Evolutionary conservation across 2,113 vertebrate genomes (phyloP), one percentile per base, ranked within the genome.

Genomic region (Alligator mississippiensis): DNA sequence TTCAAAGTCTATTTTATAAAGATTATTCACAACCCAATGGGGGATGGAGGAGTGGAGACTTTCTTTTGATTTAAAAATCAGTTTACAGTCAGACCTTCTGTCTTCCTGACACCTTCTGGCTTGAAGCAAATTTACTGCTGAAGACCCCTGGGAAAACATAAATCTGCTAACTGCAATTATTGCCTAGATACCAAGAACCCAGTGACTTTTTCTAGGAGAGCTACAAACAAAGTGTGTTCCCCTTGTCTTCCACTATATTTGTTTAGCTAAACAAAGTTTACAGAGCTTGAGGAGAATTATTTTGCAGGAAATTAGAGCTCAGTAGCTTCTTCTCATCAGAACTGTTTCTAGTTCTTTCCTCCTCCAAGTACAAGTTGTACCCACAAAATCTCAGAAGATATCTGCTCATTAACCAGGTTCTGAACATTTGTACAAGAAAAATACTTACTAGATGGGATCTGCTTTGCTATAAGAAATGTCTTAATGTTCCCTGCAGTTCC

Each of bases 191-290:
- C 59, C 25, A 34, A 34, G 55, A 62, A 72, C 34, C 21, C 68
- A 94, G 77, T 27, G 47, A 80, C 3, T 24, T 81, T 57, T 84
- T 90, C 17, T 74, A 68, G 86, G 38, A 63, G 55, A 22, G 77
- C 7, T 77, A 75, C 10, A 19, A 61, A 5, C 12, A 34, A 78
- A 58, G 72, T 5, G 4, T 10, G 72, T 47, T 58, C 1, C 54
- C 84, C 78, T 88, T 78, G 66, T 38, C 19, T 75, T 28, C 85
- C 27, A 30, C 19, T 17, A 25, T 17, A 58, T 77, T 62, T 80
- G 60, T 62, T 92, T 90, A 83, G 47, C 61, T 94, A 92, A 92
- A 85, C 34, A 95, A 95, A 90, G 19, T 18, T 84, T 85, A 90
- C 47, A 19, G 60, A 89, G 58, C 5, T 30, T 90, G 58, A 61